Evolutionary conservation across 2,113 vertebrate genomes (phyloP).

Genomic region (Istiophorus platypterus): DNA sequence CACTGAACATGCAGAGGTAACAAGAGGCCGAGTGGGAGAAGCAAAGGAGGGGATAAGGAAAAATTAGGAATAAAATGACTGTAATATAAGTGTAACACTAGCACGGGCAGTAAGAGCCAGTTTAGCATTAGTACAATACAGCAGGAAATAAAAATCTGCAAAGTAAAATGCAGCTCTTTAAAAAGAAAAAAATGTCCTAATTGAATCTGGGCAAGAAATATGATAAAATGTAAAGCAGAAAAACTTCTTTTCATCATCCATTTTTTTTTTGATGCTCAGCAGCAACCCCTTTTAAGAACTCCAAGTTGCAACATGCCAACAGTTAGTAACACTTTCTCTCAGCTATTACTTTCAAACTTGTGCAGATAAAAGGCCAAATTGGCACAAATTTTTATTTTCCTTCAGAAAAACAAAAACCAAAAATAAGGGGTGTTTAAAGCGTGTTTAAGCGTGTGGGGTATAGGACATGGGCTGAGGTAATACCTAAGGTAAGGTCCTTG

Average conservation of each 20-base stretch:
- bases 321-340: slow-evolving; percentile 1
- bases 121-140: slow-evolving; percentile 28
- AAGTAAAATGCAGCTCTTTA: slow-evolving; percentile 44
- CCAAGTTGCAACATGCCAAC: slow-evolving; percentile 59
- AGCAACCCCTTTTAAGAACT: slow-evolving; percentile 27
- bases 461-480: slow-evolving; percentile 90
- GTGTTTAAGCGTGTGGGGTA: slow-evolving; percentile 67
- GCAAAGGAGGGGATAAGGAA: slow-evolving; percentile 56
- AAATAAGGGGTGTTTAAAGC: slow-evolving; percentile 65
- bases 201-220: slow-evolving; percentile 21
- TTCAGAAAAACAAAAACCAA: slow-evolving; percentile 78
- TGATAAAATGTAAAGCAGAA: slow-evolving; percentile 33
- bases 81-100: slow-evolving; percentile 18
- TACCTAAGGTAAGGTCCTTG: slow-evolving; percentile 99
- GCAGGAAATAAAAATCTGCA: slow-evolving; percentile 48
- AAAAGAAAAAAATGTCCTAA: slow-evolving; percentile 5
- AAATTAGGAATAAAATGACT: slow-evolving; percentile 53
- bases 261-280: slow-evolving; percentile 16
- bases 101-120: slow-evolving; percentile 35
- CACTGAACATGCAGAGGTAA: slow-evolving; percentile 77
- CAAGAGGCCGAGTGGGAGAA: slow-evolving; percentile 50
- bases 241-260: not conserved
- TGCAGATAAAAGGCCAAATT: slow-evolving; percentile 14
- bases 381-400: slow-evolving; percentile 19
- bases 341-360: slow-evolving; percentile 10